Conservation (phyloP, 2,888 invertebrate species). For the Pollenia amentaria region DNA sequence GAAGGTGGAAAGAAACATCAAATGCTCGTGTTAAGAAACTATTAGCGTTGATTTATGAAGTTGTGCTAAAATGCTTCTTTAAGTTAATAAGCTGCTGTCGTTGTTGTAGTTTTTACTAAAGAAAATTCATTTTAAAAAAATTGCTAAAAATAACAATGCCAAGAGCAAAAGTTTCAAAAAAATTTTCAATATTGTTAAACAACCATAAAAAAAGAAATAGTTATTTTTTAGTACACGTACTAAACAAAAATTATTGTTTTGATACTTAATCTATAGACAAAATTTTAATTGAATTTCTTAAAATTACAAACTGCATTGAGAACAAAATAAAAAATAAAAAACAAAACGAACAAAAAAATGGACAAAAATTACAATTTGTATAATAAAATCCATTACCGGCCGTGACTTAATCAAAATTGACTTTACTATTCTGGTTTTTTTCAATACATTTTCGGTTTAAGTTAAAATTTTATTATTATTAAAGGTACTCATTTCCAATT, state of each 20-base stretch:
- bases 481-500: slow-evolving; percentile 31
- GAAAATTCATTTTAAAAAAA: slow-evolving; percentile 20
- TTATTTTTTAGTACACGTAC: neutral
- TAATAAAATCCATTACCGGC: slow-evolving; percentile 62
- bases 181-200: slow-evolving; percentile 1
- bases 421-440: slow-evolving; percentile 49
- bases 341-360: neutral
- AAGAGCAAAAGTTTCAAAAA: slow-evolving; percentile 23
- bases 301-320: slow-evolving; percentile 46
- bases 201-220: neutral
- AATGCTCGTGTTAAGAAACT: slow-evolving; percentile 68
- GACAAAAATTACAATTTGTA: slow-evolving; percentile 26
- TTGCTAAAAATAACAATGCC: slow-evolving; percentile 33
- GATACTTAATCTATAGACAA: slow-evolving; percentile 54
- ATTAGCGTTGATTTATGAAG: slow-evolving; percentile 70
- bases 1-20: slow-evolving; percentile 44
- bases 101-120: neutral
- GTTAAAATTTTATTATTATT: slow-evolving; percentile 32
- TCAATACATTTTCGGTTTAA: slow-evolving; percentile 18
- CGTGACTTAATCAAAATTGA: slow-evolving; percentile 73
- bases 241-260: slow-evolving; percentile 42
- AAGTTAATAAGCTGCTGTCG: slow-evolving; percentile 47
- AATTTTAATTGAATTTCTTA: slow-evolving; percentile 69
- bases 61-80: slow-evolving; percentile 56
- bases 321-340: neutral